These are phyloP conservation scores for Epinephelus fuscoguttatus DNA, from an alignment of 2,113 vertebrate species.

Conservation along the genomic window DNA sequence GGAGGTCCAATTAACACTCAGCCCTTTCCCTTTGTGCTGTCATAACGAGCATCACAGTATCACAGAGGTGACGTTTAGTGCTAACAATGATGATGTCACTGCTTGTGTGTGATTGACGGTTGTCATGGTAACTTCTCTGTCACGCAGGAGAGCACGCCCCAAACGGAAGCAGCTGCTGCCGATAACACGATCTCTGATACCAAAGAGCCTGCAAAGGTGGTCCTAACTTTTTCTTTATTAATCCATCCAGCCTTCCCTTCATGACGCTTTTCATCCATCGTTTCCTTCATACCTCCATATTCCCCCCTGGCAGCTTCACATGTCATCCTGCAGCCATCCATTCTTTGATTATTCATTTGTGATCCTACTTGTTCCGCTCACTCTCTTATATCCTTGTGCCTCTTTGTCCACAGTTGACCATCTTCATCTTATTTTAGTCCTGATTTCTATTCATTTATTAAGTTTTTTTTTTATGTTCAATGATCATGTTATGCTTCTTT, in stretches of 20 bases:
- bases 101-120: conserved; percentile 80
- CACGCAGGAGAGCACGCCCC: conserved; percentile 88
- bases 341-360: conserved; percentile 60
- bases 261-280: conserved; percentile 22
- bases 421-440: conserved; percentile 60
- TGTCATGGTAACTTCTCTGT: conserved; percentile 90
- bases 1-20: background rate
- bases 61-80: background rate
- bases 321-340: background rate
- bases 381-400: conserved; percentile 11
- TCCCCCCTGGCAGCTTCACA: conserved; percentile 2
- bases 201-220: conserved; percentile 93
- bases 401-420: conserved; percentile 54
- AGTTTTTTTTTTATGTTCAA: conserved; percentile 77
- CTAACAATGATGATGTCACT: conserved; percentile 10
- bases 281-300: conserved; percentile 47
- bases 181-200: conserved; percentile 81
- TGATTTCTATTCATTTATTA: conserved; percentile 71
- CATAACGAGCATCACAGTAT: conserved; percentile 15
- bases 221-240: conserved; percentile 74
- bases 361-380: background rate
- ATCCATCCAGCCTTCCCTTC: conserved; percentile 54
- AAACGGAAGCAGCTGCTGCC: conserved; percentile 83
- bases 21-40: background rate
- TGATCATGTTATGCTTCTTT: conserved; percentile 76